Percentiles rank a stretch among this genome's conserved stretches.
Evolutionary conservation across 1,140 invertebrate species (phyloP).

Genomic region (Plectus sambesii): DNA sequence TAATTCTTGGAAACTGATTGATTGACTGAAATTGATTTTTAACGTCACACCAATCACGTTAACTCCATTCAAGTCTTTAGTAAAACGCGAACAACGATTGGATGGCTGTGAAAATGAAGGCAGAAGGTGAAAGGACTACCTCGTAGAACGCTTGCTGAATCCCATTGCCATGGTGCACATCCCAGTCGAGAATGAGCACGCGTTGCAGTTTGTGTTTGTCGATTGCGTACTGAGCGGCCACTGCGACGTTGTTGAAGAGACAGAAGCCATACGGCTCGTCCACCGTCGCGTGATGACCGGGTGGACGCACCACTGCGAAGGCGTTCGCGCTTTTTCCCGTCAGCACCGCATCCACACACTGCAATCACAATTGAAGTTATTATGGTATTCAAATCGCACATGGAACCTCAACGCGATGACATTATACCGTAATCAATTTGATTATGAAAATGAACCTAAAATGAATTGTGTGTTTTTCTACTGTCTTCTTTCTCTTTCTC

Average conservation of each 20-base stretch:
- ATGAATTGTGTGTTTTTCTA: too few species aligned
- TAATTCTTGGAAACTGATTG: too few species aligned
- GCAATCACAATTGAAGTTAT: conserved; percentile 10
- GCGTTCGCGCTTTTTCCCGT: conserved; percentile 5
- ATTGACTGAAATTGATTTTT: too few species aligned
- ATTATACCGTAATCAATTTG: too few species aligned
- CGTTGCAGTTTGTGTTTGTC: conserved; percentile 55
- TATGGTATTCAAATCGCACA: conserved; percentile 2
- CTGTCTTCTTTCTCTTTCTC: too few species aligned
- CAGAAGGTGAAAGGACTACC: too few species aligned
- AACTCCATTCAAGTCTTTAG: conserved; percentile 11
- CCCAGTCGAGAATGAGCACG: conserved; percentile 80
- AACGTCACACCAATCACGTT: conserved; percentile 4
- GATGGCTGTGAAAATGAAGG: too few species aligned
- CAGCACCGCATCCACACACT: conserved; percentile 19
- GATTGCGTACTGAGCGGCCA: conserved; percentile 55
- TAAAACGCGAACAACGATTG: conserved; percentile 1
- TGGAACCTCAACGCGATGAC: conserved; percentile 5
- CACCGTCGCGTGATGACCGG: conserved; percentile 89
- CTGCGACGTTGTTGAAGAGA: conserved; percentile 77
- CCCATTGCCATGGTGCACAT: conserved; percentile 85
- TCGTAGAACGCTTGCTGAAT: conserved; percentile 67
- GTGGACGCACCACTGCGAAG: conserved; percentile 53
- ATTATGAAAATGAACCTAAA: too few species aligned
- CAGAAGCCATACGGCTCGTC: conserved; percentile 77